phyloP scores from a whole-genome alignment of 64 coral and sea anemone species.

The Cladopsammia gracilis region DNA sequence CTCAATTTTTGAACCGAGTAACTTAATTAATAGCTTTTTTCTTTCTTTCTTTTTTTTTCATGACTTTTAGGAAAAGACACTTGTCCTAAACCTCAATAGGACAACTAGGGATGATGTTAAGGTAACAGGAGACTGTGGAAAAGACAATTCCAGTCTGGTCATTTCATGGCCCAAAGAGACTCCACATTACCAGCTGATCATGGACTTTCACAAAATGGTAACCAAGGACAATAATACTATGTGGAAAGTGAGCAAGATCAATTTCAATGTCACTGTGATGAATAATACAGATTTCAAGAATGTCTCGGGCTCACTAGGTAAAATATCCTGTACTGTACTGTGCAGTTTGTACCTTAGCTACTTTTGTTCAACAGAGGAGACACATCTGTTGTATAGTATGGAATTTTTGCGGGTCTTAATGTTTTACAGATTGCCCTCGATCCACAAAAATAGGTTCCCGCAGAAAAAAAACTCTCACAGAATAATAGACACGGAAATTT shows the following conservation, averaged over 20 bases:
- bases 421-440: no score
- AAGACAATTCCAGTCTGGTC: background rate
- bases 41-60: no score
- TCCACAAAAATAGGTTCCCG: no score
- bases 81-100: background rate
- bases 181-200: background rate
- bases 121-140: background rate
- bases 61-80: background rate
- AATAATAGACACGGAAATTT: no score
- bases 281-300: background rate
- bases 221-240: background rate
- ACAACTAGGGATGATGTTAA: background rate
- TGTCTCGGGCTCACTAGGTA: slow-evolving; percentile 11
- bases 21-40: no score
- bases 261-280: background rate
- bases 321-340: background rate
- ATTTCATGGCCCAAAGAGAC: background rate
- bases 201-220: background rate
- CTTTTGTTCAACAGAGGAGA: no score
- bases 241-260: background rate
- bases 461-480: no score
- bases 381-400: no score
- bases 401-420: no score
- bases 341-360: background rate
- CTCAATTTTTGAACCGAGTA: no score